These are phyloP conservation scores for Drosophila subsilvestris DNA, from an alignment of 2,888 invertebrate genomes.

Conservation along the genomic window DNA sequence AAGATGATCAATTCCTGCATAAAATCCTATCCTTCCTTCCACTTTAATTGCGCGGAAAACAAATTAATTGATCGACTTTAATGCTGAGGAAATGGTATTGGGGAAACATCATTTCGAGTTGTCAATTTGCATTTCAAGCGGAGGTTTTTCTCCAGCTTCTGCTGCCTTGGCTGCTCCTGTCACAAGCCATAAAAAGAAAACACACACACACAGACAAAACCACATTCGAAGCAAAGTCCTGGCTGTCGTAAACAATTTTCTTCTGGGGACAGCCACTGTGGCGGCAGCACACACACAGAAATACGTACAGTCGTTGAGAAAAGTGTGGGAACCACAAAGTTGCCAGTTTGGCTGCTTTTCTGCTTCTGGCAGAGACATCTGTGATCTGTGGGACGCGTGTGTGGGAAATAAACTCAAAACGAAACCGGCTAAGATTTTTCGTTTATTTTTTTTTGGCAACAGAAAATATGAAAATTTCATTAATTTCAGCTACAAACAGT, in stretches of 20 bases:
- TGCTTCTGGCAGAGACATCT: constrained; percentile 9
- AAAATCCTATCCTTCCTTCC: too few relatives aligned
- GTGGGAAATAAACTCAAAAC: constrained; percentile 43
- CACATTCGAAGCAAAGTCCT: constrained; percentile 12
- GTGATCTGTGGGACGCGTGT: constrained; percentile 32
- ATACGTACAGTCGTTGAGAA: constrained; percentile 1
- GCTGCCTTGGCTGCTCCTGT: constrained; percentile 10
- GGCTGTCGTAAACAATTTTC: constrained; percentile 59
- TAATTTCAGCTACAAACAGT: constrained; percentile 50
- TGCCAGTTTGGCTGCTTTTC: constrained; percentile 23
- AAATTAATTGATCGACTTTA: neutral
- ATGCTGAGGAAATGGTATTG: neutral
- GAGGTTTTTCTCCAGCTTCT: constrained; percentile 11
- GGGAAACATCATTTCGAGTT: constrained; percentile 28
- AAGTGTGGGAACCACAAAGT: constrained; percentile 49
- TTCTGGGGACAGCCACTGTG: constrained; percentile 52
- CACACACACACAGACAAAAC: constrained; percentile 17
- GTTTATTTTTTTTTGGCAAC: neutral
- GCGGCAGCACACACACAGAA: constrained; percentile 40
- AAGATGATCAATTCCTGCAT: neutral
- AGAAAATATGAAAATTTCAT: constrained; percentile 60
- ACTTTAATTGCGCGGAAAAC: neutral
- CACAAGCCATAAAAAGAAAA: constrained; percentile 1
- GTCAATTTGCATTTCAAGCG: constrained; percentile 56
- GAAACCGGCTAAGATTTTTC: neutral